Evolutionary conservation across 2,113 vertebrate genomes (phyloP), one percentile per base, ranked within the genome.

Genomic region (Sphaerodactylus townsendi): DNA sequence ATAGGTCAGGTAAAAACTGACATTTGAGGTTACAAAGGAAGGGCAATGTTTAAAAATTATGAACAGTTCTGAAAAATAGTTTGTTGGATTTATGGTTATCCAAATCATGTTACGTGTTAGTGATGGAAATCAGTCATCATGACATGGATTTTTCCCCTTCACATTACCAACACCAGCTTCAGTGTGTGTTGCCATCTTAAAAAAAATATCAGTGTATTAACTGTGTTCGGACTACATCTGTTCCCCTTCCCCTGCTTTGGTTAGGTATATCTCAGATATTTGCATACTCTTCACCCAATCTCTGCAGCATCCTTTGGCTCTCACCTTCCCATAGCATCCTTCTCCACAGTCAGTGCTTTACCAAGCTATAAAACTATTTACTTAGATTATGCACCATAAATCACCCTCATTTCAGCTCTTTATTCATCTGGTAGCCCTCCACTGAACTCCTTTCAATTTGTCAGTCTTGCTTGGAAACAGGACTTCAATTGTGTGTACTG

Each of bases 351-450:
- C 75, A 83, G 75, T 1, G 0, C 77, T 89, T 85, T 85, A 86
- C 73, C 25, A 88, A 90, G 14, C 82, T 84, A 71, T 70, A 85
- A 90, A 86, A 69, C 83, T 83, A 33, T 87, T 84, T 83, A 71
- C 73, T 90, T 86, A 87, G 89, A 91, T 87, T 17, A 39, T 89
- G 74, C 39, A 81, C 86, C 69, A 83, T 86, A 85, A 92, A 87
- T 89, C 75, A 82, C 5, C 39, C n/a, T 79, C 72, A 73, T 0
- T 0, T 1, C 65, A 64, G 74, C 81, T 74, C 83, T 68, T 90
- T 79, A 86, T 85, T 88, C 46, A 21, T 30, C 39, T 81, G 46
- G 65, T 79, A 53, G 64, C 56, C 90, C 77, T 89, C 74, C 75
- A 70, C 39, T 66, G 85, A 87, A 92, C 72, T 48, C 59, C 30